These are phyloP conservation scores for Conops quadrifasciatus DNA, from an alignment of 2,888 invertebrate species.

Conservation along the genomic window DNA sequence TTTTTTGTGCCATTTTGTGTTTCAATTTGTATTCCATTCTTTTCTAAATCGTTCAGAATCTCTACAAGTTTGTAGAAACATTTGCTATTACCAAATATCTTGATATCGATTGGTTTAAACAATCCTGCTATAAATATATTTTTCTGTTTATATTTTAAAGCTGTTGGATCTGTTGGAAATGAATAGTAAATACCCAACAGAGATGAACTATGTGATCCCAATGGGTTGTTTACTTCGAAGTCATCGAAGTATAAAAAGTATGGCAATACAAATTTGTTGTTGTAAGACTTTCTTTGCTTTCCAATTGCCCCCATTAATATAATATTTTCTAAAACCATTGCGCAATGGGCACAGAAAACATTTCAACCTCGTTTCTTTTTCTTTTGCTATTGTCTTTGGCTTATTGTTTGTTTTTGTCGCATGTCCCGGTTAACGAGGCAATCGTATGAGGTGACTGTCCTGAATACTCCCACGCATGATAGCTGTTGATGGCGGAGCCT, in stretches of 20 bases:
- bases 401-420: too few species aligned
- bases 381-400: too few species aligned
- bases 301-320: constrained; percentile 21
- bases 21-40: constrained; percentile 15
- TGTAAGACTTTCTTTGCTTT: constrained; percentile 4
- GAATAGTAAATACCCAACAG: constrained; percentile 27
- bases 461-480: too few species aligned
- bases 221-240: constrained; percentile 31
- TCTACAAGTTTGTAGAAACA: constrained; percentile 29
- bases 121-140: constrained; percentile 28
- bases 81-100: constrained; percentile 31
- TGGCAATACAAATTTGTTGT: constrained; percentile 7
- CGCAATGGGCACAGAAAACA: too few species aligned
- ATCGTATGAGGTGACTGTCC: too few species aligned
- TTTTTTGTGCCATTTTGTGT: constrained; percentile 24
- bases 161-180: constrained; percentile 32
- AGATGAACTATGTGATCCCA: constrained; percentile 24
- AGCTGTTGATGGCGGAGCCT: too few species aligned
- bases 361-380: too few species aligned
- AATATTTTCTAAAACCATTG: too few species aligned
- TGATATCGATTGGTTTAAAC: constrained; percentile 31
- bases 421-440: too few species aligned
- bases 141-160: constrained; percentile 8
- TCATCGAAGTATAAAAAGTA: constrained; percentile 31
- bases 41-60: constrained; percentile 27